Percentiles rank a stretch among this genome's conserved stretches.
Conservation (phyloP, 2,797 vertebrate genomes). For the Onychomys torridus region DNA sequence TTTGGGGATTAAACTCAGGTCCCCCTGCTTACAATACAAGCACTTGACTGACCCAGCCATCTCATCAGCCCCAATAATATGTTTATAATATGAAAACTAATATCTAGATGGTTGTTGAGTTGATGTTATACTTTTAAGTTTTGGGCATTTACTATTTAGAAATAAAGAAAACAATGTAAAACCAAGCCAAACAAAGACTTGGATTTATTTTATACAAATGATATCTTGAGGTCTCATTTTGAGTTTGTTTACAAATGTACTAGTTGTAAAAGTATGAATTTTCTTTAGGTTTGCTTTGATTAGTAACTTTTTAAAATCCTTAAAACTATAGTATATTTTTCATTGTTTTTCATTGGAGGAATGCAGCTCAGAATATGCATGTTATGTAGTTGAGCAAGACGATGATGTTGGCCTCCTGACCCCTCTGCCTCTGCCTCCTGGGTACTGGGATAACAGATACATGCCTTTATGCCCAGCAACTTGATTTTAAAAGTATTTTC, state of each 20-base stretch:
- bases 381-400: not conserved
- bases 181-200: not conserved
- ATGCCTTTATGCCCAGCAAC: not conserved
- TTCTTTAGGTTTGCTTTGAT: constrained; percentile 14
- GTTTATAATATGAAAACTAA: constrained; percentile 38
- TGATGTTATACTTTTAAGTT: not conserved
- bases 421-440: not conserved
- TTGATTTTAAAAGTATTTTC: not conserved
- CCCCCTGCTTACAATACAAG: not conserved
- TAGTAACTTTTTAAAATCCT: not conserved
- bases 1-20: not conserved
- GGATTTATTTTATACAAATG: constrained; percentile 30
- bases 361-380: not conserved
- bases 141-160: constrained; percentile 26
- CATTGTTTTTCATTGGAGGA: not conserved
- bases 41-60: not conserved
- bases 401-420: not conserved
- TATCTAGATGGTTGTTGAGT: not conserved
- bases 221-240: not conserved
- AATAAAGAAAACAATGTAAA: constrained; percentile 25
- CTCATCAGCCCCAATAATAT: not conserved
- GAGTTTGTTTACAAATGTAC: constrained; percentile 36
- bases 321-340: not conserved
- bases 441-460: not conserved
- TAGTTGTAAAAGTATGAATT: constrained; percentile 8